Conservation (phyloP, 2,797 vertebrate genomes). For the Glyptemys insculpta region DNA sequence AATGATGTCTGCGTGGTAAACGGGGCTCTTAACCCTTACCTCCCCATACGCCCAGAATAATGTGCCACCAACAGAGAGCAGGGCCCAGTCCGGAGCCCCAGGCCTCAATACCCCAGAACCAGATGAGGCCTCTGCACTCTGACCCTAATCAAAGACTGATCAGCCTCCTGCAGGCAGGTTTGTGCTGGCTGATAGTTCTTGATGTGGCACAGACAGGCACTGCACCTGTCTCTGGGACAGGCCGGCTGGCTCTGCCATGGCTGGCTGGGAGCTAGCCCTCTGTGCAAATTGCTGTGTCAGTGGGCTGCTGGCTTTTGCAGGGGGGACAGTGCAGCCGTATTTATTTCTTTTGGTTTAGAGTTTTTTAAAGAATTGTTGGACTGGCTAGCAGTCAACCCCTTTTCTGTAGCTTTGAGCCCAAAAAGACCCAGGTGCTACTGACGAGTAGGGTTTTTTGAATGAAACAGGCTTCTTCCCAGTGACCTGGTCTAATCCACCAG, state of each 20-base stretch:
- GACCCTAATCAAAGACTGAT: background rate
- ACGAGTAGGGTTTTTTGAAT: background rate
- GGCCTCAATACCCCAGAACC: background rate
- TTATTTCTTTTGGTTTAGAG: background rate
- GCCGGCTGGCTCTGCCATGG: background rate
- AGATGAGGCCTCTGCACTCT: background rate
- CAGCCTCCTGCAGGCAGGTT: background rate
- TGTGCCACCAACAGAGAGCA: background rate
- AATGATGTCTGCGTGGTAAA: background rate
- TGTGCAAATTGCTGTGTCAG: background rate
- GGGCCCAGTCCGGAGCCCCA: background rate
- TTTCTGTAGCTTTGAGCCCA: background rate
- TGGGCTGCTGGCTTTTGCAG: background rate
- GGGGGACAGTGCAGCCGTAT: background rate
- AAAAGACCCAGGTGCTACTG: background rate
- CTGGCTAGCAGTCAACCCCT: background rate
- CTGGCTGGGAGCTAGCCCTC: background rate
- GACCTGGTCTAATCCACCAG: background rate
- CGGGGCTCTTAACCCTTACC: conserved; percentile 31
- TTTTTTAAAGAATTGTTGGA: background rate
- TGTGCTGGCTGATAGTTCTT: background rate
- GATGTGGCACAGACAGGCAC: background rate
- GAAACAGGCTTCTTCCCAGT: background rate
- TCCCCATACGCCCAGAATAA: rapidly evolving
- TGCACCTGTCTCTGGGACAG: background rate